These are phyloP conservation scores for Rhinichthys osculus DNA, from an alignment of 2,797 vertebrate genomes.

Conservation along the genomic window DNA sequence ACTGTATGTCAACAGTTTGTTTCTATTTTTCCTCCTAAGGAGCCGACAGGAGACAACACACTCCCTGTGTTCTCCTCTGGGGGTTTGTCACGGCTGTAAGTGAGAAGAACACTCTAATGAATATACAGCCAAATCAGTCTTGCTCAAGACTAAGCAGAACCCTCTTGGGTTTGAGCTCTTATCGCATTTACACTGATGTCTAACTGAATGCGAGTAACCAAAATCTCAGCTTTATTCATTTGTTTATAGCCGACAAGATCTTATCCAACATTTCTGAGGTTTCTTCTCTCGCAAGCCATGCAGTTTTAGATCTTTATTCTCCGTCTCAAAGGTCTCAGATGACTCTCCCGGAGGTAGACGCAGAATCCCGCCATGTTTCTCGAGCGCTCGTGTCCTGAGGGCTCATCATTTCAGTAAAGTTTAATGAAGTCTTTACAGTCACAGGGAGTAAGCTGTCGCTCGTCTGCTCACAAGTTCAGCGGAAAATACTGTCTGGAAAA, in stretches of 20 bases:
- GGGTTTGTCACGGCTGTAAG: conserved; percentile 10
- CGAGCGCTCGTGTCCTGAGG: conserved; percentile 36
- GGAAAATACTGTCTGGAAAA: conserved; percentile 15
- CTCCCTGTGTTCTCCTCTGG: conserved; percentile 7
- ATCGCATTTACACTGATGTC: conserved; percentile 6
- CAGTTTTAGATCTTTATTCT: conserved; percentile 17
- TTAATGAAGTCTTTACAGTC: conserved; percentile 47
- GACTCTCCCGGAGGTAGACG: not conserved
- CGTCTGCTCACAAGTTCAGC: not conserved
- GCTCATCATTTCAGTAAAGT: conserved; percentile 39
- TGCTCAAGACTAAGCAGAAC: not conserved
- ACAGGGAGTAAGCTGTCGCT: conserved; percentile 12
- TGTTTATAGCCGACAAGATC: conserved; percentile 32
- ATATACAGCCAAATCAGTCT: conserved; percentile 17
- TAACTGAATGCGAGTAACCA: not conserved
- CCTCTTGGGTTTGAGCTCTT: conserved; percentile 10
- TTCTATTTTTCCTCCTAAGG: conserved; percentile 8
- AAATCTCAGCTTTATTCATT: not conserved
- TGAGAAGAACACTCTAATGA: conserved; percentile 28
- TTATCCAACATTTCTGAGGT: not conserved
- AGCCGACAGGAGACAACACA: conserved; percentile 10
- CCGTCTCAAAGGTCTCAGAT: conserved; percentile 8
- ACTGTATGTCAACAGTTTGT: conserved; percentile 2
- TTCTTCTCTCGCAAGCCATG: conserved; percentile 3
- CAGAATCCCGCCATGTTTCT: conserved; percentile 31